phyloP scores from a whole-genome alignment of 92 coral and sea anemone species.

The Siderastrea siderea region DNA sequence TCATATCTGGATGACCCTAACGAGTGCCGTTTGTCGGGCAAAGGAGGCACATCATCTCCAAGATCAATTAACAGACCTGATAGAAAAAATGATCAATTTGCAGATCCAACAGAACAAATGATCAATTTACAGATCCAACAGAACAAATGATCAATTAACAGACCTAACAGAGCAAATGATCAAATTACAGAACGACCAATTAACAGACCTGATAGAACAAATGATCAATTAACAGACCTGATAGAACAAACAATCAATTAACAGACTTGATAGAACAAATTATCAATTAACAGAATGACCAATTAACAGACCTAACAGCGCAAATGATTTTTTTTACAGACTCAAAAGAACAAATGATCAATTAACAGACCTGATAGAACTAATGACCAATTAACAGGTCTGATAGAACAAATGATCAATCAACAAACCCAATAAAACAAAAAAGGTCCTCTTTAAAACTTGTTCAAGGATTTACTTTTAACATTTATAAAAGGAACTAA shows the following conservation, averaged over 20 bases:
- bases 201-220: constrained; percentile 16
- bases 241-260: background rate
- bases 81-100: background rate
- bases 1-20: constrained; percentile 27
- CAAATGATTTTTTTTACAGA: background rate
- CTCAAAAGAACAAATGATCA: background rate
- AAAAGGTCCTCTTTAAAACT: no score
- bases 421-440: no score
- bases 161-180: background rate
- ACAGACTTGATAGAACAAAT: background rate
- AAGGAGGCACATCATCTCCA: constrained; percentile 25
- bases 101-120: background rate
- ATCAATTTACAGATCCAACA: background rate
- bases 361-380: background rate
- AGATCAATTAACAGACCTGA: constrained; percentile 48
- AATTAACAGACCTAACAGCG: constrained; percentile 17
- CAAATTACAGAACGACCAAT: background rate
- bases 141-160: background rate
- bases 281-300: background rate
- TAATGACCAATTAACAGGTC: background rate
- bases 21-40: constrained; percentile 41
- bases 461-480: no score
- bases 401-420: background rate
- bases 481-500: no score
- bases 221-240: background rate